Conservation (phyloP, 2,113 vertebrate species). For the Cyanocitta stelleri region DNA sequence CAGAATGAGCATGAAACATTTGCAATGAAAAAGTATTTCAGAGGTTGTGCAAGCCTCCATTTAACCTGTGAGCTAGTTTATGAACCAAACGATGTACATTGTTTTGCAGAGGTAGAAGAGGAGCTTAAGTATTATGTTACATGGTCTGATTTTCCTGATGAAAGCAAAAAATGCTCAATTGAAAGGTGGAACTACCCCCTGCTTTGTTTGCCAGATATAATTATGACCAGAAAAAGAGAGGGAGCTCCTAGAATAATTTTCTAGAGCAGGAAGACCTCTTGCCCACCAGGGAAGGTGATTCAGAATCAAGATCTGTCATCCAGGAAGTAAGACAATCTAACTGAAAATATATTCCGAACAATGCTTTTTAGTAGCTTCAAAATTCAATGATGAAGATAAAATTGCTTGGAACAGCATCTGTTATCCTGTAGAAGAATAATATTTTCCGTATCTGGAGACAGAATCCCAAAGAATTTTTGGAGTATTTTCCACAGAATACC, state of each 20-base stretch:
- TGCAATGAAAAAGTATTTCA: neutral
- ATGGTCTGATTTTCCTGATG: neutral
- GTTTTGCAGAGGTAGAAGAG: neutral
- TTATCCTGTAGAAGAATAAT: neutral
- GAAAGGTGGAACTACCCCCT: neutral
- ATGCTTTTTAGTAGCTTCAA: neutral
- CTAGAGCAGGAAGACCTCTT: neutral
- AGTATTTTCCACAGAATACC: neutral
- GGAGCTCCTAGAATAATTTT: neutral
- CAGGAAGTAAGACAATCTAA: neutral
- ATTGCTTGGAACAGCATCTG: neutral
- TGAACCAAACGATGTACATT: rapidly evolving
- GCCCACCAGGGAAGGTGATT: neutral
- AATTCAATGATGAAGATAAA: neutral
- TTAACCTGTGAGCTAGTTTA: neutral
- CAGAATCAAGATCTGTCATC: neutral
- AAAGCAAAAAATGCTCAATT: neutral
- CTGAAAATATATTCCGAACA: neutral
- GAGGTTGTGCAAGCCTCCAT: neutral
- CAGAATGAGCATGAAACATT: neutral
- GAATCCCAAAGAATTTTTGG: neutral
- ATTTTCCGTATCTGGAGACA: neutral
- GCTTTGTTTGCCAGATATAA: neutral
- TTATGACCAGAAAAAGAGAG: neutral
- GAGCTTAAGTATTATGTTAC: neutral